These are phyloP conservation scores for Rhadinocentrus ornatus DNA, from an alignment of 2,797 vertebrate genomes.

Conservation along the genomic window DNA sequence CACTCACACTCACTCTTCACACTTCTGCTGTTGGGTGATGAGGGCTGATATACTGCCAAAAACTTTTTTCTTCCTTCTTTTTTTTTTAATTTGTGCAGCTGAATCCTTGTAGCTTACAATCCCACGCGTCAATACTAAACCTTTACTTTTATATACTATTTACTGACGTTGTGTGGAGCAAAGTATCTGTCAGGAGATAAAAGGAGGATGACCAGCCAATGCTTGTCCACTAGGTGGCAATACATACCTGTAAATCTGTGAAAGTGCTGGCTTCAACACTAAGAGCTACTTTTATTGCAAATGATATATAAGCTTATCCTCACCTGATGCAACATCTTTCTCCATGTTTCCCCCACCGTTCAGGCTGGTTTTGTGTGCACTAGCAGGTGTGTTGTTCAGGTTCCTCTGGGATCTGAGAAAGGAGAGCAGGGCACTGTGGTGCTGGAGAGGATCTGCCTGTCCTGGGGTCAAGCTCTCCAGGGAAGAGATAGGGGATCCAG, in stretches of 20 bases:
- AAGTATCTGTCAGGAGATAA: constrained; percentile 17
- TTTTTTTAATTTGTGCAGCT: constrained; percentile 25
- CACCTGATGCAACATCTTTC: constrained; percentile 91
- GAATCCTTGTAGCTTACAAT: constrained; percentile 29
- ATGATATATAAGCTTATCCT: constrained; percentile 64
- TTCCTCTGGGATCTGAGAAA: constrained; percentile 90
- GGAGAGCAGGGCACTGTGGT: constrained; percentile 90
- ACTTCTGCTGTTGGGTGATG: constrained; percentile 57
- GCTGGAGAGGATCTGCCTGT: constrained; percentile 85
- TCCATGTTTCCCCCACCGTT: constrained; percentile 86
- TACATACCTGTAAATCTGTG: constrained; percentile 54
- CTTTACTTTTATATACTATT: background rate
- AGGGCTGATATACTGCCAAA: constrained; percentile 50
- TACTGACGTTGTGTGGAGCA: background rate
- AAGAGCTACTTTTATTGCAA: constrained; percentile 35
- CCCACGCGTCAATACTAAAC: constrained; percentile 4
- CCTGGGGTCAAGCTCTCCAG: constrained; percentile 87
- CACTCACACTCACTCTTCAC: constrained; percentile 62
- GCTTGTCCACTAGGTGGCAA: constrained; percentile 77
- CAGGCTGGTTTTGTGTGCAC: constrained; percentile 83
- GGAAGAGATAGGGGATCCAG: constrained; percentile 62
- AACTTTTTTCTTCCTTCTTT: constrained; percentile 21
- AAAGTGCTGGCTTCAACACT: background rate
- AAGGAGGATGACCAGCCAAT: background rate
- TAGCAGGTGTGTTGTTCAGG: constrained; percentile 82